phyloP scores from a whole-genome alignment of 1,140 invertebrate genomes.

The Lepeophtheirus salmonis region DNA sequence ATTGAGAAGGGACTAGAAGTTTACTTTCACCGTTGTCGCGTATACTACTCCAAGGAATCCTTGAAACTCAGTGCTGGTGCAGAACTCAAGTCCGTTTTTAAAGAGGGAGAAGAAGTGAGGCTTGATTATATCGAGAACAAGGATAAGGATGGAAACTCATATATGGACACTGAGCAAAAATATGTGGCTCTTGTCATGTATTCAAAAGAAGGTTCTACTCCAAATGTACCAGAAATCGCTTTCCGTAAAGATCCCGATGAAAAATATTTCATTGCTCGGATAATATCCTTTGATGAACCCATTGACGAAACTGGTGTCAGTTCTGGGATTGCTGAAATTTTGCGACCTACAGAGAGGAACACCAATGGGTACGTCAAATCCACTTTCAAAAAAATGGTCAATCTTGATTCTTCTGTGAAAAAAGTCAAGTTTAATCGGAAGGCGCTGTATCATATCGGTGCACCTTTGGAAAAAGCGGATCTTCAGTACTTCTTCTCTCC shows the following conservation, averaged over 20 bases:
- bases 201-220: background rate
- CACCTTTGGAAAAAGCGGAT: conserved; percentile 2
- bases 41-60: background rate
- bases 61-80: background rate
- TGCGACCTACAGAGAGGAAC: background rate
- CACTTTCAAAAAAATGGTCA: conserved; percentile 4
- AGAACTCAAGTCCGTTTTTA: background rate
- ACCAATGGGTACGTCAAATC: conserved; percentile 4
- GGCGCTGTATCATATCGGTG: conserved; percentile 2
- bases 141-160: background rate
- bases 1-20: background rate
- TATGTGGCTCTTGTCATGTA: background rate
- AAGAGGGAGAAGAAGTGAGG: background rate
- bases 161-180: background rate
- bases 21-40: background rate
- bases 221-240: background rate
- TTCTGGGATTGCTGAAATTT: conserved; percentile 7
- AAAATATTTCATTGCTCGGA: conserved; percentile 1
- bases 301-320: background rate
- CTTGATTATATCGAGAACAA: background rate
- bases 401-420: background rate
- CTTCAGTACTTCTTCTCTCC: conserved; percentile 11
- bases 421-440: conserved; percentile 3
- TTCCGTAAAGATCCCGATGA: background rate
- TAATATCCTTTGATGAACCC: background rate